phyloP scores from a whole-genome alignment of 2,113 vertebrate species.

The Plestiodon gilberti region DNA sequence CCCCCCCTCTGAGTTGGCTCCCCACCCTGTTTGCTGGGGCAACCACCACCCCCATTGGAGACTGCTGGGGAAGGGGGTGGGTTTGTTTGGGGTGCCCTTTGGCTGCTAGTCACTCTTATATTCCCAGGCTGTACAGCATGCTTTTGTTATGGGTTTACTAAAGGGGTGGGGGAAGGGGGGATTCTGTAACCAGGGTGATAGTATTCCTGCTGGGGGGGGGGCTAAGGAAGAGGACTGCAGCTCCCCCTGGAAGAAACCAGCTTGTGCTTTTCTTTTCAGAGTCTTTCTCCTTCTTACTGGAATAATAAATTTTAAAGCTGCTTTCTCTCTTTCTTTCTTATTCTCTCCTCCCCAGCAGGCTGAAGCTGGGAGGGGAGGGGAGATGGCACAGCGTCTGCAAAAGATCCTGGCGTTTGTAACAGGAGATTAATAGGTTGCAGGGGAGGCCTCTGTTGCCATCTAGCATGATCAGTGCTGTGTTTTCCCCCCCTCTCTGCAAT shows the following conservation, averaged over 20 bases:
- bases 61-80: background rate
- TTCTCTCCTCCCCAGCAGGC: background rate
- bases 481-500: conserved; percentile 7
- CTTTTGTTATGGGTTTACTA: conserved; percentile 13
- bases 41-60: background rate
- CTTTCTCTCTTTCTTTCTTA: conserved; percentile 40
- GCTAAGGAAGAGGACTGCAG: conserved; percentile 35
- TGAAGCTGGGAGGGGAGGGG: background rate
- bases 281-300: background rate
- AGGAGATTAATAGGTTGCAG: conserved; percentile 34
- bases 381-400: background rate
- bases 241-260: conserved; percentile 50
- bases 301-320: conserved; percentile 60
- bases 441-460: conserved; percentile 2
- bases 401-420: conserved; percentile 2
- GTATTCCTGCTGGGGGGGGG: conserved; percentile 38
- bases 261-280: conserved; percentile 49
- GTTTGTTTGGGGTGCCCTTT: background rate
- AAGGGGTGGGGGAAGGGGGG: conserved; percentile 46
- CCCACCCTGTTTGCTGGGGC: background rate
- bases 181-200: conserved; percentile 67
- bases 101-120: background rate
- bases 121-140: background rate
- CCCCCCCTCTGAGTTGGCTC: background rate
- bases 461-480: background rate